Percentiles rank a stretch among this genome's conserved stretches.
Conservation (phyloP, 1,140 invertebrate species). For the Leguminivora glycinivorella region DNA sequence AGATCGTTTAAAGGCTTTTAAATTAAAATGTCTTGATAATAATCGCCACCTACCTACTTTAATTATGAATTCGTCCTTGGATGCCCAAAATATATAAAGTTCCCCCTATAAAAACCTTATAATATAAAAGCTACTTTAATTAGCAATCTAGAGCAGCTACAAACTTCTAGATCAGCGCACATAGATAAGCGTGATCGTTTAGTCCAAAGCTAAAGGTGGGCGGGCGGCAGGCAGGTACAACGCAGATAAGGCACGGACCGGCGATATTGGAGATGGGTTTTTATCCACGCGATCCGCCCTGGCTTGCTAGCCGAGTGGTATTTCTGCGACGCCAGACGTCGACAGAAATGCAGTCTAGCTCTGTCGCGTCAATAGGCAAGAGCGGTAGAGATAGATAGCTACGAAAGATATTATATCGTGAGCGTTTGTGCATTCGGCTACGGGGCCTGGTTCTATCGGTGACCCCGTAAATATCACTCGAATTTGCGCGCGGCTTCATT, state of each 20-base stretch:
- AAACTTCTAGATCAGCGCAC: neutral
- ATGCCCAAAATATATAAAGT: too few relatives aligned
- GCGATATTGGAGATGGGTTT: constrained; percentile 52
- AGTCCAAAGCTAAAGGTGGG: constrained; percentile 37
- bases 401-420: too few relatives aligned
- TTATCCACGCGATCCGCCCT: constrained; percentile 43
- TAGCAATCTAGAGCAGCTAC: neutral
- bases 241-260: constrained; percentile 57
- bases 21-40: too few relatives aligned
- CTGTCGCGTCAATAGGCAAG: too few relatives aligned
- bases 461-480: constrained; percentile 28
- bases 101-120: neutral
- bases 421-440: too few relatives aligned
- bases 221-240: constrained; percentile 37
- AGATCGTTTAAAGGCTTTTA: too few relatives aligned
- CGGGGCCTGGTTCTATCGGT: constrained; percentile 34
- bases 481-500: neutral
- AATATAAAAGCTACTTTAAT: neutral
- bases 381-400: too few relatives aligned
- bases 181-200: constrained; percentile 44
- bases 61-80: too few relatives aligned
- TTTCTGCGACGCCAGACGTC: too few relatives aligned
- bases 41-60: too few relatives aligned
- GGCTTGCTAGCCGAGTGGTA: too few relatives aligned
- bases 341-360: too few relatives aligned